A percentile compares a stretch with the other conserved stretches of the same genome.
Evolutionary conservation across 2,113 vertebrate species (phyloP).

Genomic region (Philantomba maxwellii): DNA sequence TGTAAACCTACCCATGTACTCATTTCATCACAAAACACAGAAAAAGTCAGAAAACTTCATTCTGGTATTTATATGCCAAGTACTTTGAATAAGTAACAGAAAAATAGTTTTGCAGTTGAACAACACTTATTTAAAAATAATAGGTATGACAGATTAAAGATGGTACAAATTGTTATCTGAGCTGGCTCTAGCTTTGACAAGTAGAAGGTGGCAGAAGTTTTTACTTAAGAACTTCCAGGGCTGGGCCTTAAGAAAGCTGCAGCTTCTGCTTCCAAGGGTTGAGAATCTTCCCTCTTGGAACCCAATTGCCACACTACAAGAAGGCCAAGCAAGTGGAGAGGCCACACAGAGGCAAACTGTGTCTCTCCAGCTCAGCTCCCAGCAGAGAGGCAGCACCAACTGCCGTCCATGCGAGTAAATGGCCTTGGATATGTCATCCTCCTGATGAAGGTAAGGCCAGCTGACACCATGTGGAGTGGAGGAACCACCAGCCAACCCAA

Average conservation of each 20-base stretch:
- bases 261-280: background rate
- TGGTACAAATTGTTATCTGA: background rate
- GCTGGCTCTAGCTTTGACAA: background rate
- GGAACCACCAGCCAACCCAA: background rate
- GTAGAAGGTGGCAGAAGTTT: background rate
- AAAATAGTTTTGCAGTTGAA: background rate
- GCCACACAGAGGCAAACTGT: background rate
- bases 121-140: background rate
- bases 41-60: background rate
- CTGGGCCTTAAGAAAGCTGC: background rate
- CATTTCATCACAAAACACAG: background rate
- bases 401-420: too few relatives aligned
- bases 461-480: background rate
- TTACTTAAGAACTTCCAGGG: background rate
- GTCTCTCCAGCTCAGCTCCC: background rate
- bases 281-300: background rate
- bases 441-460: background rate
- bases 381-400: background rate
- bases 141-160: background rate
- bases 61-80: background rate
- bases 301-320: background rate
- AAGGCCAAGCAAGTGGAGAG: background rate
- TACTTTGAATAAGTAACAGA: background rate
- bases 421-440: background rate
- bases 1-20: background rate